These are phyloP conservation scores for Drosophila sturtevanti DNA, from an alignment of 1,140 invertebrate species.

Conservation along the genomic window DNA sequence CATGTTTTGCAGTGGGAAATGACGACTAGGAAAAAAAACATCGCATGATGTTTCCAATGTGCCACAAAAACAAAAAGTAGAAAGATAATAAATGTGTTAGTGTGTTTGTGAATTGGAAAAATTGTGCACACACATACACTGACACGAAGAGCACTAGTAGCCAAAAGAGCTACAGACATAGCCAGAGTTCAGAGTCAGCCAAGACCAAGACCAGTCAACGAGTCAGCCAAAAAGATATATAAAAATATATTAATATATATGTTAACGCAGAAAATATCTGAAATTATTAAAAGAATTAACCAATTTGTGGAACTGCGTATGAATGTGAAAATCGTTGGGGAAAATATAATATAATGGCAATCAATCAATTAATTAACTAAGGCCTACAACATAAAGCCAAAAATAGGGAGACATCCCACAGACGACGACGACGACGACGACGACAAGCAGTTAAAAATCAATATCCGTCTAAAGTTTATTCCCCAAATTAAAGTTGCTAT, in stretches of 20 bases:
- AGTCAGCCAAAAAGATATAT: conserved; percentile 15
- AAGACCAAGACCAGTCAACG: conserved; percentile 16
- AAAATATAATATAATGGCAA: background rate
- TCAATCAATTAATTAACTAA: conserved; percentile 71
- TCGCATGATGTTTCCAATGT: conserved; percentile 67
- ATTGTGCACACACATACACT: conserved; percentile 15
- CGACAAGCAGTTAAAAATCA: conserved; percentile 72
- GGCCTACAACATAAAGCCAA: conserved; percentile 9
- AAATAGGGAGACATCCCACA: conserved; percentile 5
- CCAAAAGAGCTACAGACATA: conserved; percentile 36
- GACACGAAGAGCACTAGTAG: conserved; percentile 37
- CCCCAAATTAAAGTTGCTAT: conserved; percentile 59
- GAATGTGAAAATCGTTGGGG: background rate
- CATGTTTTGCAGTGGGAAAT: conserved; percentile 1
- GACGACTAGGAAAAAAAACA: conserved; percentile 35
- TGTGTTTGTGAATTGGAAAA: conserved; percentile 43
- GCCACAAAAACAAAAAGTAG: conserved; percentile 58
- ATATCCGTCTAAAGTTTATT: conserved; percentile 83
- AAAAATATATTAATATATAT: conserved; percentile 8
- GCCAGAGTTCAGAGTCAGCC: conserved; percentile 34
- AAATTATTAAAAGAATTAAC: background rate
- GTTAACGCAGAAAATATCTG: background rate
- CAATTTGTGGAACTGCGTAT: conserved; percentile 36
- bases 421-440: conserved; percentile 27
- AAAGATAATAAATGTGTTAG: conserved; percentile 42